Conservation (phyloP, 1,140 invertebrate species). For the Lamellibrachia luymesi region DNA sequence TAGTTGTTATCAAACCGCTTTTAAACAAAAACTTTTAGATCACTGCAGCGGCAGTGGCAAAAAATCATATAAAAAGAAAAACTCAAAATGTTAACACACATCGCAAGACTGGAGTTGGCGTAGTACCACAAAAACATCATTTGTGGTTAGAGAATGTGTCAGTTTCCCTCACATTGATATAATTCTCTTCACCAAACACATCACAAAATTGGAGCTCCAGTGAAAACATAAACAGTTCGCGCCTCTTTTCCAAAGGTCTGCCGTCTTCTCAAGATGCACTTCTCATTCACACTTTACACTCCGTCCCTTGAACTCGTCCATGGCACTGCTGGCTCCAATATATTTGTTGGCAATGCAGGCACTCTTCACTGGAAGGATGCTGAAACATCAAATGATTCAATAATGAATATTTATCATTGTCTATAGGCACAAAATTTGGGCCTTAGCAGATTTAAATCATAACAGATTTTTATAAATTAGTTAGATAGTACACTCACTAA, state of each 20-base stretch:
- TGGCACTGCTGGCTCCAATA: conserved; percentile 20
- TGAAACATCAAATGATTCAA: conserved; percentile 18
- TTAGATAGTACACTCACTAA: too few relatives aligned
- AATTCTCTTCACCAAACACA: not conserved
- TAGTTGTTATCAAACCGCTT: not conserved
- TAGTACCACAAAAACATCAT: not conserved
- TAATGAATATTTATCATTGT: not conserved
- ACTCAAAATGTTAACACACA: not conserved
- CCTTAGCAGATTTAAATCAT: not conserved
- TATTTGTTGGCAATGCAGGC: conserved; percentile 19
- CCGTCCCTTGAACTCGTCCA: conserved; percentile 31
- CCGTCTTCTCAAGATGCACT: not conserved
- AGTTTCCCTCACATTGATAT: not conserved
- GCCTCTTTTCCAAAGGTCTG: not conserved
- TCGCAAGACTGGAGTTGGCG: not conserved
- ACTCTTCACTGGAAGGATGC: conserved; percentile 25
- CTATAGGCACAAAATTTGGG: not conserved
- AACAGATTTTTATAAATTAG: too few relatives aligned
- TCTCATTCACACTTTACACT: not conserved
- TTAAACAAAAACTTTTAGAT: not conserved
- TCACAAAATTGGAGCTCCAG: not conserved
- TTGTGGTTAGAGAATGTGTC: not conserved
- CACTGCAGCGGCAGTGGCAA: not conserved
- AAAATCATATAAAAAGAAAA: not conserved
- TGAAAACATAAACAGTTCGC: not conserved